Percentiles rank a stretch among this genome's conserved stretches.
Evolutionary conservation across 2,888 invertebrate species (phyloP).

Genomic region (Leptinotarsa juncta): DNA sequence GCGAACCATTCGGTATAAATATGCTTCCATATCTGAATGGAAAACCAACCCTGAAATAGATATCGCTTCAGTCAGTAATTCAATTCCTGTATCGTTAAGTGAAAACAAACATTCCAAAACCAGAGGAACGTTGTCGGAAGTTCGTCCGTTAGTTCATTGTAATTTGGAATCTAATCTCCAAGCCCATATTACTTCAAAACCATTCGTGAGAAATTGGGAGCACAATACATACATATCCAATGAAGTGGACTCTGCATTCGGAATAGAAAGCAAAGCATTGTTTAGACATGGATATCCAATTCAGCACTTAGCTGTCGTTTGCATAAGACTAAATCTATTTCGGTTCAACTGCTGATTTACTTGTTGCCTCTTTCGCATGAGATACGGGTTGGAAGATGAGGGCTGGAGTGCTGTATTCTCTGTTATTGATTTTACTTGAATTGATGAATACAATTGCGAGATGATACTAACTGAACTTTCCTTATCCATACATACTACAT

Average conservation of each 20-base stretch:
- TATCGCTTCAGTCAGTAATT: neutral
- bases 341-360: slow-evolving; percentile 57
- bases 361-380: slow-evolving; percentile 53
- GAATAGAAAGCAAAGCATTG: slow-evolving; percentile 44
- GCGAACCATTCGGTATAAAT: neutral
- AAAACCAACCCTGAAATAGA: slow-evolving; percentile 22
- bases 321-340: slow-evolving; percentile 53
- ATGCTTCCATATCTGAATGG: slow-evolving; percentile 13
- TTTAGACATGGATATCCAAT: slow-evolving; percentile 59
- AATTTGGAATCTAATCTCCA: slow-evolving; percentile 16
- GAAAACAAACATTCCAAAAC: slow-evolving; percentile 23
- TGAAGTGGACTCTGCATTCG: slow-evolving; percentile 34
- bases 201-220: slow-evolving; percentile 19
- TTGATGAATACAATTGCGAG: neutral
- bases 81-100: slow-evolving; percentile 18
- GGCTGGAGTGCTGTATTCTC: neutral
- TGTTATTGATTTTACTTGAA: neutral
- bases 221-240: slow-evolving; percentile 34
- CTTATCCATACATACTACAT: no score
- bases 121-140: slow-evolving; percentile 13
- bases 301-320: slow-evolving; percentile 57
- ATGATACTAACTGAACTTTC: no score
- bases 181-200: slow-evolving; percentile 4
- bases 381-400: slow-evolving; percentile 1
- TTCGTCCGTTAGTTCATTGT: neutral